Conservation (phyloP, 2,113 vertebrate species). For the Nycticorax nycticorax region DNA sequence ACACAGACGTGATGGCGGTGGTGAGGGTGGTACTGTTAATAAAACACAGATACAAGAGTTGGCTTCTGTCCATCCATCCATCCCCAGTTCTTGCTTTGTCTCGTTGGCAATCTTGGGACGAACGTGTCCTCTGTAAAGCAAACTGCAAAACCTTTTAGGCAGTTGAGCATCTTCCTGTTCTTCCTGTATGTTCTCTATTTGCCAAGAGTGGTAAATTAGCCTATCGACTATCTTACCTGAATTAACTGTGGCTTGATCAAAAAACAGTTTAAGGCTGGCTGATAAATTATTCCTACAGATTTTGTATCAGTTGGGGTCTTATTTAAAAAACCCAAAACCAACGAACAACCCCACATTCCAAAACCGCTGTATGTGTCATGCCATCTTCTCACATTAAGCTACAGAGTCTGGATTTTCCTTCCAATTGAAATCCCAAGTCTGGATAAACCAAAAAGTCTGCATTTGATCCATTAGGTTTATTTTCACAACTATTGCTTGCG, state of each 20-base stretch:
- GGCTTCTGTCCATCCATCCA: neutral
- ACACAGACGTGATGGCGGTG: neutral
- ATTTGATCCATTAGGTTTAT: neutral
- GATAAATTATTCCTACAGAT: neutral
- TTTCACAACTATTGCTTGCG: neutral
- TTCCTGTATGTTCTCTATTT: neutral
- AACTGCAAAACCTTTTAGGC: neutral
- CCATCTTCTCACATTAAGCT: neutral
- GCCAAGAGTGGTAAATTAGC: no score
- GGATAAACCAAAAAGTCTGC: neutral
- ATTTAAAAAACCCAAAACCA: neutral
- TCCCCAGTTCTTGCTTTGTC: neutral
- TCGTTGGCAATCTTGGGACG: neutral
- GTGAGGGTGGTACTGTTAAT: neutral
- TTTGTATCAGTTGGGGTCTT: neutral
- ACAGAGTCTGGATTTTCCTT: neutral
- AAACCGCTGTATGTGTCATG: neutral
- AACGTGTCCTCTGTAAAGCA: neutral
- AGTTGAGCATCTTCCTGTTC: neutral
- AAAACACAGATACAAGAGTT: neutral
- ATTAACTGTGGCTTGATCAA: neutral
- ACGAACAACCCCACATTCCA: neutral
- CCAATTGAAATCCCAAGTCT: neutral
- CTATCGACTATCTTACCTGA: neutral
- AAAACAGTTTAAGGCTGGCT: neutral